phyloP scores from a whole-genome alignment of 2,113 vertebrate genomes.

The Hippocampus abdominalis region DNA sequence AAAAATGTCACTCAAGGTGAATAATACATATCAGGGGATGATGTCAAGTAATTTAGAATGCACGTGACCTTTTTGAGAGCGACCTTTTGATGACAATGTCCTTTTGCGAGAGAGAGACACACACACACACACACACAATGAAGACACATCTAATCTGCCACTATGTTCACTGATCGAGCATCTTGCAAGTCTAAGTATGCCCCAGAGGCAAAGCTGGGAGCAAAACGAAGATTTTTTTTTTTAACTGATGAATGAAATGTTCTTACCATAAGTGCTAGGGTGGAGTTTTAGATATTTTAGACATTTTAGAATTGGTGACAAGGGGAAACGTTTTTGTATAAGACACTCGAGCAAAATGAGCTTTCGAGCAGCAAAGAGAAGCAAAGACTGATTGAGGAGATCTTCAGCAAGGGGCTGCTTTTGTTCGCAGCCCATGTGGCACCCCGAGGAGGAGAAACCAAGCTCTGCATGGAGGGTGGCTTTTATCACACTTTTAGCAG shows the following conservation, averaged over 20 bases:
- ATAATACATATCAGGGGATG: neutral
- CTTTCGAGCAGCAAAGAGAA: constrained; percentile 1
- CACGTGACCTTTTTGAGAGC: neutral
- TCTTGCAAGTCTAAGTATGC: neutral
- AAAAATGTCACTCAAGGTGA: neutral
- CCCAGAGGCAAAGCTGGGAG: neutral
- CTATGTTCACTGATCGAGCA: neutral
- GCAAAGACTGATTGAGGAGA: constrained; percentile 1
- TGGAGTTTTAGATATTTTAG: constrained; percentile 2
- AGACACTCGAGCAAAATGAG: neutral
- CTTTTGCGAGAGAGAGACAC: neutral
- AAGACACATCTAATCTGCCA: neutral
- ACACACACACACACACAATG: neutral
- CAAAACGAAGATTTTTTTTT: neutral
- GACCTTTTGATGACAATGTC: neutral
- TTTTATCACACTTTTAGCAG: constrained; percentile 36
- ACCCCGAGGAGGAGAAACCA: constrained; percentile 15
- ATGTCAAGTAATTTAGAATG: neutral
- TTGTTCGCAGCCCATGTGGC: constrained; percentile 8
- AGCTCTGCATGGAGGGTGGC: constrained; percentile 22
- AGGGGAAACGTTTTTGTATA: neutral
- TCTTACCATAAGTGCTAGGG: neutral
- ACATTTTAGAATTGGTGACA: neutral
- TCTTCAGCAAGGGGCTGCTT: constrained; percentile 8
- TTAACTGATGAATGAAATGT: neutral